Evolutionary conservation across 1,140 invertebrate species (phyloP), one percentile per base, ranked within the genome.

Genomic region (Sminthurinus signatus): DNA sequence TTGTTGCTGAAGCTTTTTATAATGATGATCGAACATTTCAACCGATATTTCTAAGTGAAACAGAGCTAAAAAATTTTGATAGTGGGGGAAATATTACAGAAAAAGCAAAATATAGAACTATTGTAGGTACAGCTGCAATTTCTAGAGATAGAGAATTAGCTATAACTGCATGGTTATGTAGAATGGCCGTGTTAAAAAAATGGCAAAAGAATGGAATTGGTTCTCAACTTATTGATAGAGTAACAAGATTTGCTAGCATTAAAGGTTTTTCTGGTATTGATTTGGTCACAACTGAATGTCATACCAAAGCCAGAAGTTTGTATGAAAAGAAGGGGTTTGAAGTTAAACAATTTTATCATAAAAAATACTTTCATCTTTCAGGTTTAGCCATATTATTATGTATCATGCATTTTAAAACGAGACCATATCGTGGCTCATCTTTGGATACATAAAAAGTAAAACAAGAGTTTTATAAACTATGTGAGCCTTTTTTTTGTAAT

Each of bases 311-410:
- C 28, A 73, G 76, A 62, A 77, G 77, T 65, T 66, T 82, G 15
- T 81, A 79, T 62, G 68, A 79, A n/a, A 80, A 79, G 36, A 79
- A 77, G 60, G 80, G 79, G 17, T 83, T 83, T 66, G 78, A 81
- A 65, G 71, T 81, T 1, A 76, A 78, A 61, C 78, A 80, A 69
- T 78, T 81, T 74, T 82, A 81, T 63, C 77, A 80, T 51, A 80
- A 78, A 60, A 74, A 73, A 12, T 71, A 81, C 21, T n/a, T 81
- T 10, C 77, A 78, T 27, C 46, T 67, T 5, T 73, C 74, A 4
- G 29, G 80, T 5, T 60, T 80, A 25, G 75, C 76, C 8, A 72
- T 80, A 66, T 73, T 77, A 29, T 80, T 79, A 75, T 81, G 78
- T 61, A 76, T 66, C 1, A 69, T 72, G 67, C 57, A 63, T 42